phyloP scores from a whole-genome alignment of 2,113 vertebrate genomes.

The Callopanchax toddi region DNA sequence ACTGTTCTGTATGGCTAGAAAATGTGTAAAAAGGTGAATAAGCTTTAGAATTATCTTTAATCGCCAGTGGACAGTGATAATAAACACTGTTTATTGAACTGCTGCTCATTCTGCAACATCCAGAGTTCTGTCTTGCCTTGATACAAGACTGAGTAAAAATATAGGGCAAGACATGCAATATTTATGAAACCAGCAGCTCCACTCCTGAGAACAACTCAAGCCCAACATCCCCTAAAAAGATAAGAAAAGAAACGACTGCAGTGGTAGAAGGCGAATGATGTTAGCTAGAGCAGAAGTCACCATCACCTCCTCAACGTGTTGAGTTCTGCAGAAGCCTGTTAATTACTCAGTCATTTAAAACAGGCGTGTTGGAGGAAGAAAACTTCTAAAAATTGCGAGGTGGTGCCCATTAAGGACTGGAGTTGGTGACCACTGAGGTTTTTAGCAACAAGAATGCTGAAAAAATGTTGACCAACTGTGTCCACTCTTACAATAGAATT shows the following conservation, averaged over 20 bases:
- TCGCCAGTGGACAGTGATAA: neutral
- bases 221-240: constrained; percentile 7
- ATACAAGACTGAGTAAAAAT: constrained; percentile 37
- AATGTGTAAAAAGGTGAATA: neutral
- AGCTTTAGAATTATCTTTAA: constrained; percentile 12
- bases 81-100: neutral
- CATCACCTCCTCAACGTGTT: too few relatives aligned
- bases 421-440: too few relatives aligned
- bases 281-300: too few relatives aligned
- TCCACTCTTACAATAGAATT: neutral
- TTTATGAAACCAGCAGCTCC: constrained; percentile 49
- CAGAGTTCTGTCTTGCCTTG: constrained; percentile 3
- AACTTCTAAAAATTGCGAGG: too few relatives aligned
- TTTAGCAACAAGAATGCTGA: neutral
- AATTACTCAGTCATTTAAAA: too few relatives aligned
- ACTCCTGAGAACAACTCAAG: constrained; percentile 10
- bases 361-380: too few relatives aligned
- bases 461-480: neutral
- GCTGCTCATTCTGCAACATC: constrained; percentile 20
- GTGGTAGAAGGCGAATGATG: neutral
- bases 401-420: too few relatives aligned
- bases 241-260: constrained; percentile 1
- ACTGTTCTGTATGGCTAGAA: constrained; percentile 5
- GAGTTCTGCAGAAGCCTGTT: too few relatives aligned
- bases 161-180: constrained; percentile 54